A percentile compares a stretch with the other conserved stretches of the same genome.
Conservation (phyloP, 2,888 invertebrate genomes). For the Dryomyza anilis region DNA sequence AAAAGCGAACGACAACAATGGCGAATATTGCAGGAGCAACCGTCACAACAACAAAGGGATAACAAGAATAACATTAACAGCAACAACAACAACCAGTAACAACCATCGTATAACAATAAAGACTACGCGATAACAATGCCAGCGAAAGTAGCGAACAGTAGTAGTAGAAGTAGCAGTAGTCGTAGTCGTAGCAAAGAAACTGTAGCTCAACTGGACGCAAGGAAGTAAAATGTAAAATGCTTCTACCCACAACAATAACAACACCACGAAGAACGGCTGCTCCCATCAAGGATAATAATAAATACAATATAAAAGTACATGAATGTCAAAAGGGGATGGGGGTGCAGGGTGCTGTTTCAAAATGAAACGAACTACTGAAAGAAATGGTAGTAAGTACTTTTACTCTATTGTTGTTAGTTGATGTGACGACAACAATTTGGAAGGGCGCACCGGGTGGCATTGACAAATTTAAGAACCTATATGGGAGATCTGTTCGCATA, state of each 20-base stretch:
- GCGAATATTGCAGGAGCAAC: no score
- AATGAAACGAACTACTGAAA: no score
- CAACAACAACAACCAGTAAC: neutral
- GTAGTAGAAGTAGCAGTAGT: neutral
- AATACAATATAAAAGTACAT: no score
- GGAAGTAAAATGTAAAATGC: neutral
- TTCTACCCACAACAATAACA: neutral
- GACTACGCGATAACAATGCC: neutral
- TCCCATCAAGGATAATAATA: no score
- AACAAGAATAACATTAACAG: neutral
- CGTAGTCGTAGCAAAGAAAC: neutral
- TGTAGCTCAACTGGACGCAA: neutral
- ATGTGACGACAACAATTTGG: no score
- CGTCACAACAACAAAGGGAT: neutral
- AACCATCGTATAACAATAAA: neutral
- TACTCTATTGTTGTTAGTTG: no score
- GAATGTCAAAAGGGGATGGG: no score
- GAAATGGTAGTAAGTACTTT: no score
- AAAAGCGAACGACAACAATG: neutral
- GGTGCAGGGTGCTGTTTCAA: no score
- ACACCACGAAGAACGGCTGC: neutral
- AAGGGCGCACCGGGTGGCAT: no score
- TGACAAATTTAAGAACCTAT: no score
- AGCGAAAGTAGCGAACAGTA: neutral
- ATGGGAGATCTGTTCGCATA: no score